Evolutionary conservation across 2,113 vertebrate species (phyloP).

Genomic region (Campylomormyrus tamandua): DNA sequence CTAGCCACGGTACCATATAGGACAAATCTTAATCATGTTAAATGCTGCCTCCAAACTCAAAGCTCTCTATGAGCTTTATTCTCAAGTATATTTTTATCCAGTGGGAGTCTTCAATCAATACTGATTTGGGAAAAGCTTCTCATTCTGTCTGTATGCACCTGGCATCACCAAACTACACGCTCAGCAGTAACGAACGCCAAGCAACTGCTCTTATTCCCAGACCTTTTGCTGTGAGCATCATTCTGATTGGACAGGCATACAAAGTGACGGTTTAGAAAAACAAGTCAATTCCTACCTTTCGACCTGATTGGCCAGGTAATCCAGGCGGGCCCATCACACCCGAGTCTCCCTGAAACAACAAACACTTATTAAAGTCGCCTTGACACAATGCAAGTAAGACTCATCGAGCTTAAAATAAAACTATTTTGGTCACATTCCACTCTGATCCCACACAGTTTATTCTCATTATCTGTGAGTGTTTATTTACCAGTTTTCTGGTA

Average conservation of each 20-base stretch:
- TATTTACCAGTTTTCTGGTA: not conserved
- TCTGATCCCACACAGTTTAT: not conserved
- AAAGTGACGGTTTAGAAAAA: not conserved
- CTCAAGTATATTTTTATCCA: not conserved
- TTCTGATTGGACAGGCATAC: not conserved
- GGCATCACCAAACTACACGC: not conserved
- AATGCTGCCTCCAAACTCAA: not conserved
- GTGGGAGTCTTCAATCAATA: not conserved
- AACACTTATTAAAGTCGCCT: slow-evolving; percentile 9
- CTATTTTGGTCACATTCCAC: not conserved
- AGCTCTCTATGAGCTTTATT: not conserved
- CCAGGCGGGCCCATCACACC: slow-evolving; percentile 78
- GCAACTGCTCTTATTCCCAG: not conserved
- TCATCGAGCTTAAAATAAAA: not conserved
- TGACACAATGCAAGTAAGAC: not conserved
- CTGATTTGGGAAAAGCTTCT: not conserved
- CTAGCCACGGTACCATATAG: not conserved
- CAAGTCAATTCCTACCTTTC: slow-evolving; percentile 69
- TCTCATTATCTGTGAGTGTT: not conserved
- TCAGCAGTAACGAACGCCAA: not conserved
- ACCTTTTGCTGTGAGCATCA: not conserved
- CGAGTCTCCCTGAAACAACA: slow-evolving; percentile 66
- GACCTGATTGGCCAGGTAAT: slow-evolving; percentile 69
- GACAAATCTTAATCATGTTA: not conserved
- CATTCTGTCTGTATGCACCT: not conserved